Conservation (phyloP, 2,888 invertebrate genomes). For the Rhaphigaster nebulosa region DNA sequence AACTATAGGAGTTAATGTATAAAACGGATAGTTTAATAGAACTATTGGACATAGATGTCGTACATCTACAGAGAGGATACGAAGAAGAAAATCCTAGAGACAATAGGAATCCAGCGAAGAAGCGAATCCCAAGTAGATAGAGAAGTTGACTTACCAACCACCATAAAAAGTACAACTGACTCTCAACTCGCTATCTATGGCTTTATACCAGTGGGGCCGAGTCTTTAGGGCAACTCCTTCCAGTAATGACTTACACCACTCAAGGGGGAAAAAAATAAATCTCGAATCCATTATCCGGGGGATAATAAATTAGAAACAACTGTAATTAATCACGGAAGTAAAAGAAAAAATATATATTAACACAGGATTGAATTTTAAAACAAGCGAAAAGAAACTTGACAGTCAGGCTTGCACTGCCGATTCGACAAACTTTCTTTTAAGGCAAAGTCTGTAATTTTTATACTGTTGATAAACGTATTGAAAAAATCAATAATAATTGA, state of each 20-base stretch:
- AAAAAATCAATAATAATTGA: neutral
- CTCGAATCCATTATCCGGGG: constrained; percentile 3
- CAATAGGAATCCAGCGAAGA: constrained; percentile 9
- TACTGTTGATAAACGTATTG: neutral
- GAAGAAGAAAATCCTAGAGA: neutral
- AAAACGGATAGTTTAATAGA: neutral
- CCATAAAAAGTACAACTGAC: constrained; percentile 38
- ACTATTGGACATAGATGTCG: neutral
- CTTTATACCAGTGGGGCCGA: neutral
- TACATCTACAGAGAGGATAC: neutral
- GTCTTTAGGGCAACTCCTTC: neutral
- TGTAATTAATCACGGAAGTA: constrained; percentile 33
- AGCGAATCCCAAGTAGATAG: constrained; percentile 15
- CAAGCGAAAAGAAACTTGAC: neutral
- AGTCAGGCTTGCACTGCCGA: neutral
- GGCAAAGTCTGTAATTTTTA: neutral
- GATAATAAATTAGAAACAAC: constrained; percentile 44
- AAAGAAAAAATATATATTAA: neutral
- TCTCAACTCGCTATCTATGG: neutral
- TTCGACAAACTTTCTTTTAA: neutral
- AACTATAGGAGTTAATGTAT: no score
- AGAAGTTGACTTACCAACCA: neutral
- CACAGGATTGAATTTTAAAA: constrained; percentile 22
- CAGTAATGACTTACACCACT: constrained; percentile 40
- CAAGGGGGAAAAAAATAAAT: neutral